Base-by-base conservation (phyloP, 2,888 invertebrate genomes). In the Charanyca ferruginea region DNA sequence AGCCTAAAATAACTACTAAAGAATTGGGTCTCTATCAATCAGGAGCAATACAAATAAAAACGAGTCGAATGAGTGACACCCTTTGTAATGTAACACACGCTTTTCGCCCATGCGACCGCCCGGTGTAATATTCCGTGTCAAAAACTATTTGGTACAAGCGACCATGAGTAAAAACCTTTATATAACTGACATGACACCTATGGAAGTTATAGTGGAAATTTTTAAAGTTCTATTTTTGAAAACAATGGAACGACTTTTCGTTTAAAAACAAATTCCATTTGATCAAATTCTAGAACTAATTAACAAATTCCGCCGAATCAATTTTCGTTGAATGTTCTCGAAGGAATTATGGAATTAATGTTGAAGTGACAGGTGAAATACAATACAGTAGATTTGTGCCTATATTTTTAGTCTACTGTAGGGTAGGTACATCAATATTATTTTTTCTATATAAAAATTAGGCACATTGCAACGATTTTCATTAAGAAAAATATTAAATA, bases 21-120 rank as follows among this genome's bases (percentile, higher is more conserved):
- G 66, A 67, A 79, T 76, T 48, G 47, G 76, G 79, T 42, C 62
- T 62, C 66, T 77, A 79, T 80, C 73, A 73, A 77, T 82, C 80
- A 77, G 63, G 68, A 60, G 49, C 48, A 52, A 66, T 51, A 66
- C 41, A 68, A 71, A 66, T 65, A 66, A 77, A 79, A 61, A 62
- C 52, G 63, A 57, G 59, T 68, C 25, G 16, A n/a, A 18, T 61
- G 42, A 49, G 11, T 54, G 63, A 62, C 63, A 66, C 62, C 58
- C 71, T 80, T 80, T 82, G 80, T 74, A 77, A 82, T 74, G 60
- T 67, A 54, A 80, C 51, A 53, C 69, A 66, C 64, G 49, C 54
- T 52, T 53, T 70, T 65, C 63, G 41, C 35, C 28, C 61, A 64
- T 47, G 16, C 53, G 60, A 70, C 32, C 38, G 61, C 18, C 18